phyloP scores from a whole-genome alignment of 2,113 vertebrate species.

The Atrichornis clamosus region DNA sequence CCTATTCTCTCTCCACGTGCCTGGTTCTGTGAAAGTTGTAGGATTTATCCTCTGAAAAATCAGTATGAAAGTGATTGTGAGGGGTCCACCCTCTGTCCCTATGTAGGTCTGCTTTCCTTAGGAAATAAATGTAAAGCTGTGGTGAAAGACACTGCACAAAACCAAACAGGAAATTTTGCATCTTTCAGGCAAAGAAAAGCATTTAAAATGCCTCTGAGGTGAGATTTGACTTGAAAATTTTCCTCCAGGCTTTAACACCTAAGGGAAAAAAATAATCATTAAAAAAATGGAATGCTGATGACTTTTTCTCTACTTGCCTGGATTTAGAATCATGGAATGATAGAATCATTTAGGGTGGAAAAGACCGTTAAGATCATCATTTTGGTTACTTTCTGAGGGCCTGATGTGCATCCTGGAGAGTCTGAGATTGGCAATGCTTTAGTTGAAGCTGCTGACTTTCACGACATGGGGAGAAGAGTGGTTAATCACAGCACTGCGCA shows the following conservation, averaged over 20 bases:
- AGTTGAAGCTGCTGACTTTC: fast-evolving
- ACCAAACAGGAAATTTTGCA: background rate
- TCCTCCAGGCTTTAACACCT: background rate
- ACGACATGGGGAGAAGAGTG: background rate
- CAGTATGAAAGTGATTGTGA: background rate
- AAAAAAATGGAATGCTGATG: background rate
- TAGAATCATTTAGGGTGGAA: background rate
- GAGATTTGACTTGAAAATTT: background rate
- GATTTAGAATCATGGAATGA: background rate
- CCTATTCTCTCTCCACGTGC: background rate
- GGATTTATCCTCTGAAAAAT: background rate
- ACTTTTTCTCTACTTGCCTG: background rate
- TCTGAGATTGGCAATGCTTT: background rate
- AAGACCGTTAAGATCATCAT: background rate
- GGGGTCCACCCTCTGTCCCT: background rate
- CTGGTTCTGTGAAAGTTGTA: background rate
- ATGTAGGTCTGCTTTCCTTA: fast-evolving
- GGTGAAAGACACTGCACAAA: background rate
- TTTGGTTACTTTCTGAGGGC: background rate
- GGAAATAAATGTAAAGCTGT: background rate
- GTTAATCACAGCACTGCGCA: background rate
- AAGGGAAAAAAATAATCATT: background rate
- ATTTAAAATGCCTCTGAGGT: background rate
- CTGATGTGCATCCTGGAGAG: background rate
- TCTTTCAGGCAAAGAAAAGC: background rate